Conservation (phyloP, 2,113 vertebrate species). For the Mustela lutreola region DNA sequence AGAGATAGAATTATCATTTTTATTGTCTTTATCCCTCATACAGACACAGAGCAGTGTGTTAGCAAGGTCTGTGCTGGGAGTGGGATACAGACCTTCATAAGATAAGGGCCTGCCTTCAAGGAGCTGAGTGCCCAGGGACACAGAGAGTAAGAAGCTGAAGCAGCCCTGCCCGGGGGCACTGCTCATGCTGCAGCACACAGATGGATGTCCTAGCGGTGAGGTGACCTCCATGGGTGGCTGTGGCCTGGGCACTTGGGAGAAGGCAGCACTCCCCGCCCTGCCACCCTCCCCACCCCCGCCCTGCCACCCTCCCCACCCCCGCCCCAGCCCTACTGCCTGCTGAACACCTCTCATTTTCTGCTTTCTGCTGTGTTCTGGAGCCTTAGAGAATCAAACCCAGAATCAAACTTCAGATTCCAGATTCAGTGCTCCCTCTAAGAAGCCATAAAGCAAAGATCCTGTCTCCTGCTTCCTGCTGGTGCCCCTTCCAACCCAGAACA, state of each 20-base stretch:
- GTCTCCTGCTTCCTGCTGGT: neutral
- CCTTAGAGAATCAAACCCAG: neutral
- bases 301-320: accelerated
- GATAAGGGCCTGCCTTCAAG: neutral
- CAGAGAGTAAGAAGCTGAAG: neutral
- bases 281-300: no score
- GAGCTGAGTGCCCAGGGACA: neutral
- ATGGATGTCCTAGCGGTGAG: neutral
- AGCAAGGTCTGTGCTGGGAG: neutral
- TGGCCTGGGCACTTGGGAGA: neutral
- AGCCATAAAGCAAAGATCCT: neutral
- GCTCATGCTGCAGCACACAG: neutral
- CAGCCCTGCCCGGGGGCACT: neutral
- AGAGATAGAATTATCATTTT: neutral
- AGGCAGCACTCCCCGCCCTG: no score
- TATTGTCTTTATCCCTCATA: neutral
- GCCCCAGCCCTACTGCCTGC: neutral
- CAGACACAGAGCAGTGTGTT: neutral
- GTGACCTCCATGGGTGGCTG: neutral
- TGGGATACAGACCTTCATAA: neutral
- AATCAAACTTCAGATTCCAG: neutral
- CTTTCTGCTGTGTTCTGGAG: neutral
- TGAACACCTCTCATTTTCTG: neutral
- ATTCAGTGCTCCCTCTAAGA: neutral
- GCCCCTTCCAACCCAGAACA: neutral